Evolutionary conservation across 2,888 invertebrate genomes (phyloP), one percentile per base, ranked within the genome.

Genomic region (Ellobium chinense): DNA sequence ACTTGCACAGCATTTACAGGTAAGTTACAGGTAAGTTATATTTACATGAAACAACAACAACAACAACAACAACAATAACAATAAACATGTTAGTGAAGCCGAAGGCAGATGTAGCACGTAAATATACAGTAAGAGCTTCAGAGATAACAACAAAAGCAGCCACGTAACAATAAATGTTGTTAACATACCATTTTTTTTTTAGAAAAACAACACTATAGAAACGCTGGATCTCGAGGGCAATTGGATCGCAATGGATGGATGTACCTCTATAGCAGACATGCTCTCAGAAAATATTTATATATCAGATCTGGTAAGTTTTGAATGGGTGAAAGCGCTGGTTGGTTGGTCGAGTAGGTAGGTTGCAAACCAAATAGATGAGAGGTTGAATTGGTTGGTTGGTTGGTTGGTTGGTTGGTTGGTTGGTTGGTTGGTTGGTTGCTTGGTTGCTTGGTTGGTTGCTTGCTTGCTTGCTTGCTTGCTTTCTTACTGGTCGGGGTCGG

Each of bases 171-270:
- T n/a, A n/a, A n/a, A n/a, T n/a, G n/a, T n/a, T n/a, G n/a, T n/a
- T n/a, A n/a, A n/a, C n/a, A n/a, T n/a, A n/a, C n/a, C n/a, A n/a
- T 70, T 68, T 68, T 7, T 7, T 73, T 34, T 86, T 58, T 83
- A 90, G 90, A 86, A 83, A n/a, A 90, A 90, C 80, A 87, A 86
- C 77, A 87, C 87, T 56, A 85, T 90, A 56, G 88, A 89, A 73
- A 86, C 87, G 46, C 78, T 90, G 39, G 88, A 89, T 77, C 79
- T 90, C 29, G 87, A 87, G 78, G 90, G 89, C n/a, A 90, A 90
- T 82, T 87, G 86, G 69, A 89, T 90, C 36, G 88, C 88, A 69
- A 82, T 80, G 27, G 81, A 83, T n/a, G 90, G 89, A 68, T 88
- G 87, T 66, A 82, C 84, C 70, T 88, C 86, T 72, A 58, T 90